Evolutionary conservation across 2,888 invertebrate species (phyloP).

Genomic region (Stegophylla sp.): DNA sequence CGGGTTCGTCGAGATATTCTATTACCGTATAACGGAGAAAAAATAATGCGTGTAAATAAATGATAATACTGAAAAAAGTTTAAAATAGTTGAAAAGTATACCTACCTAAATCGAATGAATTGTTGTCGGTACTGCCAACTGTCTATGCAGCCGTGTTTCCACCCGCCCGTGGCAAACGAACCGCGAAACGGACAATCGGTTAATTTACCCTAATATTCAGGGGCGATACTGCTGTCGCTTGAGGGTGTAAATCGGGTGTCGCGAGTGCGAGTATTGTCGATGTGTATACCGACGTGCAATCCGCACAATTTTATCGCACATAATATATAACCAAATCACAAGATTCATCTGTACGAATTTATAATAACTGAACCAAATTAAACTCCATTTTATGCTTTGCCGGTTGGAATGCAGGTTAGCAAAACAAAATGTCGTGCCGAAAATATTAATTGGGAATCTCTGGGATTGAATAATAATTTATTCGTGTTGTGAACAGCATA

Average conservation of each 20-base stretch:
- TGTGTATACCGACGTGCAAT: background rate
- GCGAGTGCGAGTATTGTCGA: background rate
- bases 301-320: conserved; percentile 3
- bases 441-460: too few relatives aligned
- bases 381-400: too few relatives aligned
- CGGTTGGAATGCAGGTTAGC: too few relatives aligned
- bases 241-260: conserved; percentile 22
- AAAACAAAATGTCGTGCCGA: too few relatives aligned
- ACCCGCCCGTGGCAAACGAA: conserved; percentile 35
- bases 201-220: conserved; percentile 25
- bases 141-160: background rate
- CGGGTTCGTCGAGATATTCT: conserved; percentile 47
- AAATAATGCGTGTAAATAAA: conserved; percentile 31
- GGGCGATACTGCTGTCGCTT: background rate
- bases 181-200: conserved; percentile 54
- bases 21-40: conserved; percentile 33
- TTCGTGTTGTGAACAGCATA: too few relatives aligned
- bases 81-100: background rate
- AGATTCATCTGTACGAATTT: too few relatives aligned
- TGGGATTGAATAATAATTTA: too few relatives aligned
- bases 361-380: too few relatives aligned
- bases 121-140: background rate
- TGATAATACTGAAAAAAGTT: conserved; percentile 16
- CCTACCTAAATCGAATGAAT: background rate
- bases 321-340: too few relatives aligned